Evolutionary conservation across 1,140 invertebrate species (phyloP).

Genomic region (Drosophila arawakana): DNA sequence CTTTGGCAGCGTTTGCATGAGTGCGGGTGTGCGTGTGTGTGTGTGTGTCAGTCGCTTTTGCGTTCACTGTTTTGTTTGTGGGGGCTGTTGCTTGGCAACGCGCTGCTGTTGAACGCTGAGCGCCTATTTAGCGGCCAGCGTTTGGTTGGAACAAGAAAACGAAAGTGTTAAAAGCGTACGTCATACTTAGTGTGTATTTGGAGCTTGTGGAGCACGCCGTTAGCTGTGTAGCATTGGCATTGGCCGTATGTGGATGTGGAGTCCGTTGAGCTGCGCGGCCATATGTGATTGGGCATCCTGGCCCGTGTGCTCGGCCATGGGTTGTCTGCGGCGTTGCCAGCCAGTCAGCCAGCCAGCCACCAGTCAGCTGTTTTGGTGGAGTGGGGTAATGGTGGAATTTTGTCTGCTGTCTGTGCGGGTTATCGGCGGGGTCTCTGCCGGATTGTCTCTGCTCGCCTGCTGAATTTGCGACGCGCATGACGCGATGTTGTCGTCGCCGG

Average conservation of each 20-base stretch:
- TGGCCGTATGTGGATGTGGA: conserved; percentile 57
- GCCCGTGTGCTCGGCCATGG: conserved; percentile 28
- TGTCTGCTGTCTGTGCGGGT: conserved; percentile 1
- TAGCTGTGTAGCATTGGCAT: conserved; percentile 42
- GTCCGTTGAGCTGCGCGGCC: conserved; percentile 55
- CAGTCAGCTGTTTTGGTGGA: conserved; percentile 4
- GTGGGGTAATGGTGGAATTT: background rate
- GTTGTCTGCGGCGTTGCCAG: conserved; percentile 19
- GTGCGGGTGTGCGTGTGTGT: background rate
- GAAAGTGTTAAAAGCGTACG: conserved; percentile 76
- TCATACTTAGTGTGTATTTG: background rate
- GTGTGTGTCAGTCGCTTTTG: background rate
- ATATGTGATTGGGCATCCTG: conserved; percentile 63
- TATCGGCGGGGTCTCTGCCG: conserved; percentile 4
- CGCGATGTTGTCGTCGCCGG: conserved; percentile 66
- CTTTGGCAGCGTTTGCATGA: background rate
- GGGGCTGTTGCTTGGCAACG: conserved; percentile 48
- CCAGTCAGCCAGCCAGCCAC: background rate
- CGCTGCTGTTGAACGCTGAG: conserved; percentile 51
- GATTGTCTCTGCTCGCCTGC: conserved; percentile 55
- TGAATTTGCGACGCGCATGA: conserved; percentile 78
- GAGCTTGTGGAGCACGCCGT: conserved; percentile 39
- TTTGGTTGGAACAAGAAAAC: conserved; percentile 84
- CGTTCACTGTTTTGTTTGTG: background rate
- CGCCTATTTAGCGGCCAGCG: conserved; percentile 83